Evolutionary conservation across 2,113 vertebrate species (phyloP).

Genomic region (Morone saxatilis): DNA sequence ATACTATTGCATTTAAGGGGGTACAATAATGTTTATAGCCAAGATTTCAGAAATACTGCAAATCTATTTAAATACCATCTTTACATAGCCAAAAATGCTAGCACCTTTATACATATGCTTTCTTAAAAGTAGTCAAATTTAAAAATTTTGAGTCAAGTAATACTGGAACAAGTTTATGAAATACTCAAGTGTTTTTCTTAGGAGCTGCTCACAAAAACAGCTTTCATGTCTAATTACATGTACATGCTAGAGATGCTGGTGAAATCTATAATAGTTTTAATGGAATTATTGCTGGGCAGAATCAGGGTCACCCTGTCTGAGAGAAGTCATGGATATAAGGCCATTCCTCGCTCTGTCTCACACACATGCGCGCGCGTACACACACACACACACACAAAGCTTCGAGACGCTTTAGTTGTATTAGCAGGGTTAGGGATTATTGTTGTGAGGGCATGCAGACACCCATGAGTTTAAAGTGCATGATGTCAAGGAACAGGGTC

Average conservation of each 20-base stretch:
- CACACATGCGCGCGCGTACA: conserved; percentile 24
- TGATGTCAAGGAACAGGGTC: conserved; percentile 63
- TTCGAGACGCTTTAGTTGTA: conserved; percentile 72
- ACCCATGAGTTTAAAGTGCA: conserved; percentile 51
- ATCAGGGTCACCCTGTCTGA: conserved; percentile 73
- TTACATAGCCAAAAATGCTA: not conserved
- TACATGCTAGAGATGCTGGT: conserved; percentile 11
- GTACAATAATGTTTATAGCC: too few relatives aligned
- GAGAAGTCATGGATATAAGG: conserved; percentile 57
- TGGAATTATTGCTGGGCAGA: conserved; percentile 64
- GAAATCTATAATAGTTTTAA: conserved; percentile 65
- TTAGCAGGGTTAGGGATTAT: conserved; percentile 76
- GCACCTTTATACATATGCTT: not conserved
- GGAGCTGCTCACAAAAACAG: conserved; percentile 12
- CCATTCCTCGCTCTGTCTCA: conserved; percentile 21
- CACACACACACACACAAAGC: conserved; percentile 41
- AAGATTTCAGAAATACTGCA: not conserved
- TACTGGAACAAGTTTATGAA: not conserved
- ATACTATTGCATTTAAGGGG: not conserved
- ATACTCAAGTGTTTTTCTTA: conserved; percentile 13
- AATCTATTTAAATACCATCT: not conserved
- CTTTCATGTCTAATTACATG: not conserved
- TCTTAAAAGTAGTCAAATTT: not conserved
- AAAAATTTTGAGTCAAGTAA: not conserved
- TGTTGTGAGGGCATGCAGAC: conserved; percentile 37